A percentile compares a stretch with the other conserved stretches of the same genome.
Conservation (phyloP, 2,888 invertebrate genomes). For the Chrysolina haemoptera region DNA sequence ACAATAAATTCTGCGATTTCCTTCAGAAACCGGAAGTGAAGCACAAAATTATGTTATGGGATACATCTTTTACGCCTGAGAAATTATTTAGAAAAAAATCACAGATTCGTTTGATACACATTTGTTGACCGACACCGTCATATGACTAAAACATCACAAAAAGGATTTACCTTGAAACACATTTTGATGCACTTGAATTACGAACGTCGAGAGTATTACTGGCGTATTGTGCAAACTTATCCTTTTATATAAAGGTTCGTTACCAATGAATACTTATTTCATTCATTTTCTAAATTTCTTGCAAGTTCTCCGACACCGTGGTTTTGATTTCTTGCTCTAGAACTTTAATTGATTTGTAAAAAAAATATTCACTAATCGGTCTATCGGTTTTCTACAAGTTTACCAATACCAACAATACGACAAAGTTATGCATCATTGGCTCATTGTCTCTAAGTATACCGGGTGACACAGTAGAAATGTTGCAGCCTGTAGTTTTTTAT, state of each 20-base stretch:
- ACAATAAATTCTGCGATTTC: neutral
- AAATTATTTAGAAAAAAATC: neutral
- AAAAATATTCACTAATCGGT: conserved; percentile 42
- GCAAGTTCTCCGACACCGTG: conserved; percentile 56
- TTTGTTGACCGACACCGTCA: neutral
- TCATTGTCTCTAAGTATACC: no score
- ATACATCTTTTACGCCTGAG: neutral
- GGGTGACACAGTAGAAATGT: no score
- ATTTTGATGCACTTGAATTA: conserved; percentile 53
- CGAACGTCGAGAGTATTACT: conserved; percentile 51
- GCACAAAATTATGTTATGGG: neutral
- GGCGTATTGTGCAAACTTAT: conserved; percentile 51
- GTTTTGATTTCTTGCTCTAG: conserved; percentile 55
- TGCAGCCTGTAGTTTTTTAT: no score
- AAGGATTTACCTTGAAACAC: conserved; percentile 57
- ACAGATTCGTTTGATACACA: neutral
- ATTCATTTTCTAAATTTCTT: conserved; percentile 53
- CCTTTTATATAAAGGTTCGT: conserved; percentile 56
- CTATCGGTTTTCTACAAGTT: conserved; percentile 39
- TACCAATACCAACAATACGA: conserved; percentile 42
- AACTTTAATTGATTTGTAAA: conserved; percentile 50
- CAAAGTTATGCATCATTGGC: conserved; percentile 31
- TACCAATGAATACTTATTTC: conserved; percentile 40
- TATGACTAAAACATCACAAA: neutral
- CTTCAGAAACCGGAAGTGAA: neutral